Conservation (phyloP, 1,140 invertebrate species). For the Antheraea pernyi region DNA sequence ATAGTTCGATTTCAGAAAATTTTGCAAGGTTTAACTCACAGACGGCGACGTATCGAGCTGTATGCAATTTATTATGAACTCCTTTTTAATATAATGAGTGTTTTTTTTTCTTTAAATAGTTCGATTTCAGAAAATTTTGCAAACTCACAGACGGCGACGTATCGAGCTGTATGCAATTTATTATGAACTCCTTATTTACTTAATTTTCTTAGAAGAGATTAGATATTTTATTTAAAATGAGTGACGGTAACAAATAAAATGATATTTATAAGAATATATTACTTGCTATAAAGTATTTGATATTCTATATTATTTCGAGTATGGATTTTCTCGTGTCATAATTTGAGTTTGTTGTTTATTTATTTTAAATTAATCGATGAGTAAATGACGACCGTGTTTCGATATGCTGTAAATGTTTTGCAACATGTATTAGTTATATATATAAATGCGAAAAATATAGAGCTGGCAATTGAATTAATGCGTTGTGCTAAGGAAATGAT, state of each 20-base stretch:
- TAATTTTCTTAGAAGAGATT: conserved; percentile 70
- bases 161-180: conserved; percentile 46
- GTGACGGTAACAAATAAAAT: conserved; percentile 69
- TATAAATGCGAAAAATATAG: background rate
- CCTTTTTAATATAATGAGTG: conserved; percentile 43
- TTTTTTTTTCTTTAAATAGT: background rate
- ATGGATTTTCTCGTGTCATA: conserved; percentile 68
- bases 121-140: background rate
- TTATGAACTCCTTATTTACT: conserved; percentile 68
- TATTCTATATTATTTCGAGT: conserved; percentile 65
- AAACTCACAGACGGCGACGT: conserved; percentile 5
- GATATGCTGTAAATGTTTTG: conserved; percentile 4
- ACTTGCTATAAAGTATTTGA: conserved; percentile 65
- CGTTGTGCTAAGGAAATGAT: conserved; percentile 7
- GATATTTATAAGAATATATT: conserved; percentile 62
- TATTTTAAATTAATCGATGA: conserved; percentile 62
- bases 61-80: conserved; percentile 66
- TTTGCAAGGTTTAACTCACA: background rate
- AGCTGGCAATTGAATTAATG: conserved; percentile 22
- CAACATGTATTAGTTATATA: background rate
- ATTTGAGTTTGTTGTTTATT: conserved; percentile 66
- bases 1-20: background rate
- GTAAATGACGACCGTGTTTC: conserved; percentile 16
- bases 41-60: background rate
- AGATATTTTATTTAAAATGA: conserved; percentile 74